phyloP scores from a whole-genome alignment of 2,113 vertebrate species.

The Lepus americanus region DNA sequence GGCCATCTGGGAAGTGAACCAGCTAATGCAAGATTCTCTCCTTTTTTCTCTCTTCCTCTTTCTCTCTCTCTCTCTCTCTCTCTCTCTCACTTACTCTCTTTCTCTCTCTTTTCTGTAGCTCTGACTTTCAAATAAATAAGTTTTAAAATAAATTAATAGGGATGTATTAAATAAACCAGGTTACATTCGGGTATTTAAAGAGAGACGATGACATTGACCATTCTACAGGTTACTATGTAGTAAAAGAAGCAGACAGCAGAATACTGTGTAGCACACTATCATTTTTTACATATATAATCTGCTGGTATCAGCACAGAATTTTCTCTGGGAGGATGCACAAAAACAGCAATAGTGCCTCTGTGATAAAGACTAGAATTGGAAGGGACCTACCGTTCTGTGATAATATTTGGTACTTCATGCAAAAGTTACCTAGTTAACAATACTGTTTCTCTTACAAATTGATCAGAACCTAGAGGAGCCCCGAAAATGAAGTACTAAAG shows the following conservation, averaged over 20 bases:
- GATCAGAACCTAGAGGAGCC: neutral
- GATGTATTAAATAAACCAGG: neutral
- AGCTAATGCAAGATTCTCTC: no score
- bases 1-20: no score
- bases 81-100: no score
- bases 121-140: no score
- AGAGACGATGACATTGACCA: neutral
- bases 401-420: neutral
- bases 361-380: neutral
- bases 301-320: neutral
- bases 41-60: no score
- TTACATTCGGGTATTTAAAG: neutral
- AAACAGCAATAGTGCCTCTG: neutral
- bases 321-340: neutral
- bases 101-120: no score
- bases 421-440: neutral
- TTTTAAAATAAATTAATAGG: neutral
- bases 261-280: neutral
- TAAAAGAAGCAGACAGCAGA: neutral
- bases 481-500: constrained; percentile 4
- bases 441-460: constrained; percentile 25
- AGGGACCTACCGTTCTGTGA: neutral
- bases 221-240: neutral
- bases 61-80: no score
- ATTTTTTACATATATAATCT: neutral